Evolutionary conservation across 2,888 invertebrate genomes (phyloP).

Genomic region (Theodoxus fluviatilis): DNA sequence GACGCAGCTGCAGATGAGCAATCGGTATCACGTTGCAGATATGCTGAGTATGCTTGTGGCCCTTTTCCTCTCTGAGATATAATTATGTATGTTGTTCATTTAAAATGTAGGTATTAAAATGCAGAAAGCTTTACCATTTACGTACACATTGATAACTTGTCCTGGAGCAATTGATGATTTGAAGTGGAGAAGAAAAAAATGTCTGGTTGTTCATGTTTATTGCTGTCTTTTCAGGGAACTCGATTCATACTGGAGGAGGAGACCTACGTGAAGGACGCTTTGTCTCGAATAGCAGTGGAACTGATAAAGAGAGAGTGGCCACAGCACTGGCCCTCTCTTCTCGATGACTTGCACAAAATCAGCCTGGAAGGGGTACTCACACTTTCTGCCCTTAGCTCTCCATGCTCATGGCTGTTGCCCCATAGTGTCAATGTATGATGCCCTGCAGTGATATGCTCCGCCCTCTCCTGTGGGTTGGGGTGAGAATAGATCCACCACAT

Average conservation of each 20-base stretch:
- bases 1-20: too few species aligned
- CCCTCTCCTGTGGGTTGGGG: background rate
- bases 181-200: background rate
- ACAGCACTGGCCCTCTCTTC: slow-evolving; percentile 89
- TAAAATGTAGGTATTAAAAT: too few species aligned
- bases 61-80: too few species aligned
- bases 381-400: background rate
- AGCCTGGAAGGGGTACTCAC: slow-evolving; percentile 78
- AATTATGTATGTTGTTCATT: too few species aligned
- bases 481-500: background rate
- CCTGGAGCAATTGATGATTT: background rate
- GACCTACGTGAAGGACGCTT: slow-evolving; percentile 63
- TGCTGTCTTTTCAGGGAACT: slow-evolving; percentile 73
- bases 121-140: background rate
- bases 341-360: slow-evolving; percentile 83
- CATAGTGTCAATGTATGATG: too few species aligned
- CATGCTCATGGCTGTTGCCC: background rate
- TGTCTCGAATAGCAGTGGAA: slow-evolving; percentile 87
- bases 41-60: too few species aligned
- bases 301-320: slow-evolving; percentile 98
- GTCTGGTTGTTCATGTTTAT: too few species aligned
- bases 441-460: background rate
- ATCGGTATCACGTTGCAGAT: too few species aligned
- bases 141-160: background rate
- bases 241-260: slow-evolving; percentile 76